A percentile compares a stretch with the other conserved stretches of the same genome.
phyloP scores from a whole-genome alignment of 2,888 invertebrate species.

The Dasysyrphus albostriatus region DNA sequence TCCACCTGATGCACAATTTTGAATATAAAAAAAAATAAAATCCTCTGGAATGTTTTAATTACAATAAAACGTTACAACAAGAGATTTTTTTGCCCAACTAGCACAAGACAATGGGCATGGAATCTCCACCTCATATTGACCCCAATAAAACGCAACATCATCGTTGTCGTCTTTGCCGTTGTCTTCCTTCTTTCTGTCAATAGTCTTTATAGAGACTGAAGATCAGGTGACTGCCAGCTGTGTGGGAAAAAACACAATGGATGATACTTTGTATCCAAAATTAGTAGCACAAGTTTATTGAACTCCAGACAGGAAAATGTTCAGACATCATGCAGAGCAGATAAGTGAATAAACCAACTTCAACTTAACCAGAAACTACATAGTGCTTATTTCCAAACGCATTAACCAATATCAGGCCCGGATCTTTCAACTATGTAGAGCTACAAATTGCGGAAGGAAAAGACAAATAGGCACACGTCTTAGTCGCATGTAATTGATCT shows the following conservation, averaged over 20 bases:
- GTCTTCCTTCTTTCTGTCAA: constrained; percentile 22
- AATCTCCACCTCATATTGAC: constrained; percentile 63
- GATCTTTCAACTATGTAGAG: background rate
- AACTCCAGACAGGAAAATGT: constrained; percentile 49
- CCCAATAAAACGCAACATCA: constrained; percentile 58
- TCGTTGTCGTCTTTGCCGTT: background rate
- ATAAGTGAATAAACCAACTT: background rate
- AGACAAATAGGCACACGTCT: no score
- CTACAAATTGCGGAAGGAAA: background rate
- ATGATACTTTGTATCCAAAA: constrained; percentile 52
- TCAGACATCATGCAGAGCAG: constrained; percentile 43
- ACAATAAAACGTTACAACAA: constrained; percentile 52
- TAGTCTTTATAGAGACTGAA: constrained; percentile 9
- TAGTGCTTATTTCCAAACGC: background rate
- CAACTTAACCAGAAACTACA: constrained; percentile 6
- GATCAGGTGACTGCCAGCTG: constrained; percentile 56
- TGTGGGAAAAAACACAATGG: constrained; percentile 60
- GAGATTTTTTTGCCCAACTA: constrained; percentile 8
- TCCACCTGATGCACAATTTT: constrained; percentile 41
- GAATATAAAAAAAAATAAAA: constrained; percentile 8
- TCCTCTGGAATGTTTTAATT: constrained; percentile 39
- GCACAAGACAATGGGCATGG: constrained; percentile 62
- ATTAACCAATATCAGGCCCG: background rate
- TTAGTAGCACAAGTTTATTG: constrained; percentile 61
- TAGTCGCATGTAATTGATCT: no score